Conservation (phyloP, 2,888 invertebrate species). For the Luffia ferchaultella region DNA sequence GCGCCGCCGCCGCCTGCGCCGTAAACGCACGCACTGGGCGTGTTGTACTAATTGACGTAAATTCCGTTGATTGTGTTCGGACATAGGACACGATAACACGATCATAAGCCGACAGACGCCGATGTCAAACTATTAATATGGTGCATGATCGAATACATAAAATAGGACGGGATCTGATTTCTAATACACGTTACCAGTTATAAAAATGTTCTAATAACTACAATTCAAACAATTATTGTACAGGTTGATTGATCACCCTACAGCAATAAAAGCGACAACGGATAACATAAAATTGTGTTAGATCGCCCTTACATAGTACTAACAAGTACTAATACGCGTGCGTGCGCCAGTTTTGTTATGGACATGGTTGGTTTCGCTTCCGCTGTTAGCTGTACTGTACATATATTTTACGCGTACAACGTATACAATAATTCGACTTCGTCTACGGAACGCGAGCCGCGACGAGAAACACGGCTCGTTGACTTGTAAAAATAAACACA, state of each 20-base stretch:
- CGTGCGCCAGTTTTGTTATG: neutral
- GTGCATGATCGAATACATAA: no score
- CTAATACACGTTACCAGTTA: no score
- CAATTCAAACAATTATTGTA: no score
- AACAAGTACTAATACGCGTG: neutral
- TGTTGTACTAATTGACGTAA: neutral
- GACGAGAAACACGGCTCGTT: constrained; percentile 27
- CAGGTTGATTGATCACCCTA: neutral
- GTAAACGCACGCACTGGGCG: neutral
- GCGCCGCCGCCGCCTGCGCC: neutral
- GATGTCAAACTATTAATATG: no score
- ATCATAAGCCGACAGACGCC: neutral
- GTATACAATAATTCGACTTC: neutral
- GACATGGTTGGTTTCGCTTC: neutral
- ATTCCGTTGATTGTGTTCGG: neutral
- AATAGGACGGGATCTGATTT: no score
- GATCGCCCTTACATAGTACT: neutral
- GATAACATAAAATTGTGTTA: neutral
- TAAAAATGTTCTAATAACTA: no score
- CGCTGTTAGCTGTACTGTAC: neutral
- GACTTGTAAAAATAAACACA: constrained; percentile 43
- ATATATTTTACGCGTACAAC: neutral
- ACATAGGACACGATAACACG: neutral
- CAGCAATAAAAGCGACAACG: neutral
- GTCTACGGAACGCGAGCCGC: neutral